Evolutionary conservation across 2,888 invertebrate genomes (phyloP).

Genomic region (Apotomis betuletana): DNA sequence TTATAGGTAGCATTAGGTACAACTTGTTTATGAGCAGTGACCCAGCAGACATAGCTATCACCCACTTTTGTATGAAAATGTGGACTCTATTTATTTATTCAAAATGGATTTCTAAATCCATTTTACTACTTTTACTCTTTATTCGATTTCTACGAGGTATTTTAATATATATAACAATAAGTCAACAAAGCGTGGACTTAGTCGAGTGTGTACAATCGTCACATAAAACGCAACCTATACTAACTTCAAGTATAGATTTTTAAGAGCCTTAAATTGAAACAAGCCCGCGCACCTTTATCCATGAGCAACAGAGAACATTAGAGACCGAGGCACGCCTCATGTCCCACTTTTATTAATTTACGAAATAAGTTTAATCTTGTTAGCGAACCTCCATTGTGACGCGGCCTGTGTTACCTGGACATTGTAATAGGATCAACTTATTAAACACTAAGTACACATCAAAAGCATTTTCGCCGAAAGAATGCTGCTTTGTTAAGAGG

Average conservation of each 20-base stretch:
- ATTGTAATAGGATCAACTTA: conserved; percentile 84
- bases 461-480: conserved; percentile 75
- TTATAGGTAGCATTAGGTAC: too few species aligned
- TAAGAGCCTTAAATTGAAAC: conserved; percentile 18
- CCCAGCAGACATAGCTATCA: too few species aligned
- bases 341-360: conserved; percentile 79
- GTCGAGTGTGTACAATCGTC: too few species aligned
- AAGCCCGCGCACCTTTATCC: background rate
- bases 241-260: background rate
- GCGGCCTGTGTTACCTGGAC: conserved; percentile 73
- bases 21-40: too few species aligned
- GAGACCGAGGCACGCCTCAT: conserved; percentile 12
- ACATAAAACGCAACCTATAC: background rate
- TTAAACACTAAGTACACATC: conserved; percentile 83
- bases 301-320: conserved; percentile 8
- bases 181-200: too few species aligned
- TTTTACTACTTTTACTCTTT: too few species aligned
- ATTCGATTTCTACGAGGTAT: too few species aligned
- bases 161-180: too few species aligned
- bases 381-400: conserved; percentile 77
- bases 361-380: conserved; percentile 83
- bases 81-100: too few species aligned
- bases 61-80: too few species aligned
- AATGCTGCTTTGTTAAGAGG: conserved; percentile 76
- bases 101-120: too few species aligned